These are phyloP conservation scores for rabbit (Oryctolagus cuniculus) DNA, from an alignment of 2,113 vertebrate species.

Conservation along the genomic window DNA sequence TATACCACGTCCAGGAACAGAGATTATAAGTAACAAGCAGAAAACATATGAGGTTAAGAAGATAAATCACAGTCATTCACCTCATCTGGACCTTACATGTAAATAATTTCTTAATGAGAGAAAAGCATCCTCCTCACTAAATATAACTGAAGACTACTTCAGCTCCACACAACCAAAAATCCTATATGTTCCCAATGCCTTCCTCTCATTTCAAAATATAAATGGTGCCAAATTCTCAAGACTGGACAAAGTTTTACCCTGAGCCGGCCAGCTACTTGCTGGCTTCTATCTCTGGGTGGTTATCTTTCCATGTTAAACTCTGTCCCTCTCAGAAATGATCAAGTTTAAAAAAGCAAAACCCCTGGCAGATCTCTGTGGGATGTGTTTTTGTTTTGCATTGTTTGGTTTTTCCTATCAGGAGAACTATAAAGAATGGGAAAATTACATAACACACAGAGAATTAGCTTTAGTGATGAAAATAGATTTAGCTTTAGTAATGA, in stretches of 20 bases:
- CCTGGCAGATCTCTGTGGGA: background rate
- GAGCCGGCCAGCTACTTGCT: background rate
- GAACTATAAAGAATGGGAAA: background rate
- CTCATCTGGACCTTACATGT: background rate
- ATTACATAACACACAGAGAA: background rate
- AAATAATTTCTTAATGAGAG: slow-evolving; percentile 22
- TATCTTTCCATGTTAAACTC: background rate
- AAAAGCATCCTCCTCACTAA: background rate
- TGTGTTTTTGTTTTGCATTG: background rate
- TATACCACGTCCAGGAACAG: background rate
- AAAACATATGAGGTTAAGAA: slow-evolving; percentile 3
- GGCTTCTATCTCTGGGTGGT: background rate
- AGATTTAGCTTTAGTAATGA: background rate
- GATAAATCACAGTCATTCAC: background rate
- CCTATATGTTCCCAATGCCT: background rate
- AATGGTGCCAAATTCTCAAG: background rate
- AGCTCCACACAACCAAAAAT: background rate
- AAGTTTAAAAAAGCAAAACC: slow-evolving; percentile 1
- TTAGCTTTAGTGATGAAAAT: background rate
- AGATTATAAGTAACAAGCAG: slow-evolving; percentile 42
- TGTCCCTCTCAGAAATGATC: background rate
- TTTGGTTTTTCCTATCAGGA: background rate
- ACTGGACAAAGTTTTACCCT: background rate
- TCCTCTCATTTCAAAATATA: background rate
- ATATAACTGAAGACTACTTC: background rate